phyloP scores from a whole-genome alignment of 2,888 invertebrate genomes.

The Pandemis cinnamomeana region DNA sequence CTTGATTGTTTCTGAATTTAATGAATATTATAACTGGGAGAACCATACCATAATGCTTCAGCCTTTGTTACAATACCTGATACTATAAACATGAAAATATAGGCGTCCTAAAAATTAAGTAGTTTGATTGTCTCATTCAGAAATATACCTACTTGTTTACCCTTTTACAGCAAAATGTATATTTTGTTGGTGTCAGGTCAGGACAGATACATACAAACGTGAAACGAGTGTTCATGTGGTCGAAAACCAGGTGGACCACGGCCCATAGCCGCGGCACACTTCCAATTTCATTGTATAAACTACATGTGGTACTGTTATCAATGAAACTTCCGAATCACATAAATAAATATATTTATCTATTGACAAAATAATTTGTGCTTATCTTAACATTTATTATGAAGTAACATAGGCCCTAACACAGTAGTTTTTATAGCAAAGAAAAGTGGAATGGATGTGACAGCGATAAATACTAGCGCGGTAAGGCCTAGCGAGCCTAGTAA shows the following conservation, averaged over 20 bases:
- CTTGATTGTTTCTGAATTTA: not conserved
- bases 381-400: slow-evolving; percentile 17
- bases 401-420: not conserved
- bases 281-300: no score
- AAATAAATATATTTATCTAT: slow-evolving; percentile 37
- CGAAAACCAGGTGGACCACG: no score
- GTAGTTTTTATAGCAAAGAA: not conserved
- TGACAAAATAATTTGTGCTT: slow-evolving; percentile 19
- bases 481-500: not conserved
- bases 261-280: no score
- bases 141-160: not conserved
- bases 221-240: no score
- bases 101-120: not conserved
- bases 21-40: not conserved
- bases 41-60: not conserved
- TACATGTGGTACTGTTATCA: not conserved
- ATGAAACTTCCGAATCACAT: slow-evolving; percentile 13
- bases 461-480: not conserved
- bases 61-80: not conserved
- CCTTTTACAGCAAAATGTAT: no score
- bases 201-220: no score
- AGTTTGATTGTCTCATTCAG: not conserved
- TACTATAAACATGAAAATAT: slow-evolving; percentile 4
- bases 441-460: not conserved
- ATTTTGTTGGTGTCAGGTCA: no score